phyloP scores from a whole-genome alignment of 2,888 invertebrate genomes.

The Hydrotaea cyrtoneurina region DNA sequence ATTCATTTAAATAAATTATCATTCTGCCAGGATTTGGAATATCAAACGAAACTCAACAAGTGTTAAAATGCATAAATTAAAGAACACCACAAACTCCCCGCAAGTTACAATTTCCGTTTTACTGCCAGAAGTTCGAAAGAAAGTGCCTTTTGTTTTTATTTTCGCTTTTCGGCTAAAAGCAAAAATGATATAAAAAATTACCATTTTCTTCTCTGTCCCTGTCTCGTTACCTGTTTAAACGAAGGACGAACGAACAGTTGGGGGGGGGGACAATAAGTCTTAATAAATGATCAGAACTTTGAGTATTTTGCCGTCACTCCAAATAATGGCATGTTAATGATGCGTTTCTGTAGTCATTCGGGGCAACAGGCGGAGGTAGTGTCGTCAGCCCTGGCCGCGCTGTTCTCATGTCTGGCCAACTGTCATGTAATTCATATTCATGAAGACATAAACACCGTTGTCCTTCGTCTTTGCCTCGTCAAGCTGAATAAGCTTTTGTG shows the following conservation, averaged over 20 bases:
- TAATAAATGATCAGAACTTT: slow-evolving; percentile 37
- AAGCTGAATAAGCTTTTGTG: background rate
- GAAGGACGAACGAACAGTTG: no score
- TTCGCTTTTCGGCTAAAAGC: background rate
- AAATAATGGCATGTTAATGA: slow-evolving; percentile 47
- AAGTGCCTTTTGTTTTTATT: background rate
- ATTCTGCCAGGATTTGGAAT: background rate
- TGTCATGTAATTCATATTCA: slow-evolving; percentile 14
- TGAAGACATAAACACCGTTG: background rate
- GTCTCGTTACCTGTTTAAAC: no score
- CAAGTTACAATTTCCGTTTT: slow-evolving; percentile 2
- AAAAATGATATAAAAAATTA: slow-evolving; percentile 21
- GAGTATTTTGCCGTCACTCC: background rate
- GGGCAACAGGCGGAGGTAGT: background rate
- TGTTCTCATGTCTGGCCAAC: background rate
- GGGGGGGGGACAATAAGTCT: slow-evolving; percentile 22
- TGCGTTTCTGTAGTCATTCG: slow-evolving; percentile 19
- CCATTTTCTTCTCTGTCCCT: background rate
- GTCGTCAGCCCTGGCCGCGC: background rate
- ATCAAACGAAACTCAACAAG: slow-evolving; percentile 53
- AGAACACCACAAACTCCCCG: background rate
- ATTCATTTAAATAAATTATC: slow-evolving; percentile 37
- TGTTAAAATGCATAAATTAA: slow-evolving; percentile 37
- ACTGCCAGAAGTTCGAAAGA: background rate
- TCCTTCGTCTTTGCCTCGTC: background rate